Evolutionary conservation across 2,113 vertebrate species (phyloP).

Genomic region (Eclectus roratus): DNA sequence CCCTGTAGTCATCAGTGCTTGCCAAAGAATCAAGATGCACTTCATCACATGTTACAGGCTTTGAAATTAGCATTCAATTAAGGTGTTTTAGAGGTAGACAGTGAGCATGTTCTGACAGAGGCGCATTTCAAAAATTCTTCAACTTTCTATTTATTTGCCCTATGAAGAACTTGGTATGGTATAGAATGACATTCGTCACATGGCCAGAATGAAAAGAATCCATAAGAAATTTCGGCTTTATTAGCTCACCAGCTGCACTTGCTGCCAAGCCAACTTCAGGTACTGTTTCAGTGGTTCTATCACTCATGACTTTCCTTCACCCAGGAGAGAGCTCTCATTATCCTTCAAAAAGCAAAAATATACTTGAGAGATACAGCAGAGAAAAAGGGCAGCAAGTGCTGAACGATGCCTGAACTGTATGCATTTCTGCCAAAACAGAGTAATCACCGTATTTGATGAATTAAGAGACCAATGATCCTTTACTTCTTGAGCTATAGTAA

Average conservation of each 20-base stretch:
- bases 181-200: background rate
- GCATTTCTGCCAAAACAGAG: background rate
- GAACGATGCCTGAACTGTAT: background rate
- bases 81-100: background rate
- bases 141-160: background rate
- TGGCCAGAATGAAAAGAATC: background rate
- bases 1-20: background rate
- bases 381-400: background rate
- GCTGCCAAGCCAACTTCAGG: background rate
- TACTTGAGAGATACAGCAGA: background rate
- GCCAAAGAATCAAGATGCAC: background rate
- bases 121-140: background rate
- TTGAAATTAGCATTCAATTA: background rate
- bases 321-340: background rate
- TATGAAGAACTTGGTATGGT: background rate
- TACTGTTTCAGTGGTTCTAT: background rate
- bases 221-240: background rate
- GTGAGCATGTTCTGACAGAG: background rate
- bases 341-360: slow-evolving; percentile 9
- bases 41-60: background rate
- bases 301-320: background rate
- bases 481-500: background rate
- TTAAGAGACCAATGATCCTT: background rate
- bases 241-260: background rate
- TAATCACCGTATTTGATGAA: background rate